Conservation (phyloP, 2,797 vertebrate genomes). For the Tenualosa thibaudeaui region DNA sequence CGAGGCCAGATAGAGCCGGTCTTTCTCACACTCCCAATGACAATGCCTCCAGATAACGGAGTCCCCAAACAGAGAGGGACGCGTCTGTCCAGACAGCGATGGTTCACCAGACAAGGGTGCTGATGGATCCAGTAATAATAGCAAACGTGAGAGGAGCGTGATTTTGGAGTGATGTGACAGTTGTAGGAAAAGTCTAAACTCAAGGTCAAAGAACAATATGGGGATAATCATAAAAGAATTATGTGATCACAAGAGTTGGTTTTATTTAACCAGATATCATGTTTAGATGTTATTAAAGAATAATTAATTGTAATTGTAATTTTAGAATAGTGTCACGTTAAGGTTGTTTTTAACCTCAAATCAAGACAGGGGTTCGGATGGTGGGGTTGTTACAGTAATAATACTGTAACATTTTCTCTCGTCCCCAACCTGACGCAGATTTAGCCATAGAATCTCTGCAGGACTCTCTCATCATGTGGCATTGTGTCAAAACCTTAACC, state of each 20-base stretch:
- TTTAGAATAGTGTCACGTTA: too few species aligned
- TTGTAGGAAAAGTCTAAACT: neutral
- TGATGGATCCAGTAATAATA: neutral
- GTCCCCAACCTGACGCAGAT: neutral
- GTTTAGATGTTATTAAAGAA: too few species aligned
- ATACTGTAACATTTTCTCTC: neutral
- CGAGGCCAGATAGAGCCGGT: neutral
- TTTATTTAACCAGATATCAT: neutral
- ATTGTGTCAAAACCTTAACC: neutral
- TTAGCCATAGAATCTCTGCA: neutral
- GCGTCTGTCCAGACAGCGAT: neutral
- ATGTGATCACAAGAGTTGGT: neutral
- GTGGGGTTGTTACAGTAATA: neutral
- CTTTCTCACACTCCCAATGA: neutral
- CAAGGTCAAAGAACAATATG: neutral
- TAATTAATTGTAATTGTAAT: too few species aligned
- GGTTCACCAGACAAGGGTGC: neutral
- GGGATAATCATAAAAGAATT: neutral
- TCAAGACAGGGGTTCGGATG: neutral
- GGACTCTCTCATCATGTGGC: neutral
- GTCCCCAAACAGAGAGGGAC: neutral
- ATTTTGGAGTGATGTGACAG: slow-evolving; percentile 1
- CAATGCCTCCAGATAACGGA: neutral
- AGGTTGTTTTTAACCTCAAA: neutral
- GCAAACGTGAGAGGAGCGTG: neutral